Evolutionary conservation across 2,888 invertebrate species (phyloP).

Genomic region (Melinaea menophilus): DNA sequence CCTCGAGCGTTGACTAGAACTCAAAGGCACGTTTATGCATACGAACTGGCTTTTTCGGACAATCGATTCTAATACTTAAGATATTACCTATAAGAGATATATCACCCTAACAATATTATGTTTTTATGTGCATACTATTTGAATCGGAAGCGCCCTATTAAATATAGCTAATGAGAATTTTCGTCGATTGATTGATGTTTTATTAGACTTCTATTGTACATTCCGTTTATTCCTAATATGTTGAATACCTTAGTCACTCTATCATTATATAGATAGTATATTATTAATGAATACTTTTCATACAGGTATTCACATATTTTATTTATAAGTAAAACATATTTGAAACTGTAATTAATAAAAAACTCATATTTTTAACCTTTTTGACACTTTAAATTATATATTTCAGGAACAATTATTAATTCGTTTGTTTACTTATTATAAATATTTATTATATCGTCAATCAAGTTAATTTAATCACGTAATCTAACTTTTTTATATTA

Average conservation of each 20-base stretch:
- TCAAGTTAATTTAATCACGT: neutral
- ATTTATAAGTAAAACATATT: no score
- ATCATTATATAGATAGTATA: slow-evolving; percentile 9
- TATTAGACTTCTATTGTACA: slow-evolving; percentile 32
- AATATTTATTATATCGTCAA: neutral
- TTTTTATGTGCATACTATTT: slow-evolving; percentile 7
- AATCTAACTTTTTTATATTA: neutral
- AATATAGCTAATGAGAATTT: slow-evolving; percentile 68
- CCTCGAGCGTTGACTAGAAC: slow-evolving; percentile 47
- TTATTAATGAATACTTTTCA: neutral
- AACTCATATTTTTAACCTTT: no score
- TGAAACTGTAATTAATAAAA: no score
- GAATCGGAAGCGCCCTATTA: slow-evolving; percentile 57
- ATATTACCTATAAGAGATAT: neutral
- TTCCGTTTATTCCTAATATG: slow-evolving; percentile 20
- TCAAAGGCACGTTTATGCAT: slow-evolving; percentile 40
- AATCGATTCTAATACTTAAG: slow-evolving; percentile 22
- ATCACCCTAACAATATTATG: neutral
- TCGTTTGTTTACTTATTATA: neutral
- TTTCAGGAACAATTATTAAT: no score
- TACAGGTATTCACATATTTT: neutral
- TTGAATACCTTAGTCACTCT: slow-evolving; percentile 18
- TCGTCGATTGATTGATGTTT: slow-evolving; percentile 61
- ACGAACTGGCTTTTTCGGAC: slow-evolving; percentile 17
- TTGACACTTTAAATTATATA: no score